Conservation (phyloP, 2,888 invertebrate genomes). For the Brenthis ino region DNA sequence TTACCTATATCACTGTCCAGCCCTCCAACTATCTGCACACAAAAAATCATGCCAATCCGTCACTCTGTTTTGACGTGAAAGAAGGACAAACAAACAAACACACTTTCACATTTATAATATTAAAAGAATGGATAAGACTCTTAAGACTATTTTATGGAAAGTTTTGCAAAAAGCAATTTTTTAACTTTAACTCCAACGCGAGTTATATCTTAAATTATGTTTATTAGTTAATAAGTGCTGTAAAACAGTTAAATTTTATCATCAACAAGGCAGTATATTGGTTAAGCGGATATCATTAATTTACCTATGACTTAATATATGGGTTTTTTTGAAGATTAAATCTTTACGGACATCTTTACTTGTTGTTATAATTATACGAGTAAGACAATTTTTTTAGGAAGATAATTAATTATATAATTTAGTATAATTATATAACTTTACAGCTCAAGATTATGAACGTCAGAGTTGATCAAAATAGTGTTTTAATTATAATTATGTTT, state of each 20-base stretch:
- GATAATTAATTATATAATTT: background rate
- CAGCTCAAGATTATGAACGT: too few relatives aligned
- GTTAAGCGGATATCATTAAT: conserved; percentile 28
- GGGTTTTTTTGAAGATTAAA: conserved; percentile 8
- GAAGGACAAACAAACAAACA: too few relatives aligned
- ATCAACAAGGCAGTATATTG: conserved; percentile 16
- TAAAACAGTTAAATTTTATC: conserved; percentile 25
- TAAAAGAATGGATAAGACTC: too few relatives aligned
- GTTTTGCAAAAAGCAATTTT: background rate
- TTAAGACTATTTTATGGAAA: background rate
- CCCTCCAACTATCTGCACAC: too few relatives aligned
- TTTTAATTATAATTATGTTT: too few relatives aligned
- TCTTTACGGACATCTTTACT: background rate
- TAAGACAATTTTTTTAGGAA: too few relatives aligned
- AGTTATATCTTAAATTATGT: background rate
- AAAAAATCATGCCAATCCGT: too few relatives aligned
- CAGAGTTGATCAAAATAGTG: too few relatives aligned
- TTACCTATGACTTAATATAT: conserved; percentile 17
- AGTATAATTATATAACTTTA: background rate
- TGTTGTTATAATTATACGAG: background rate
- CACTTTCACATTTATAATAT: too few relatives aligned
- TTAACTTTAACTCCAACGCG: conserved; percentile 2
- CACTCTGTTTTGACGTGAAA: too few relatives aligned
- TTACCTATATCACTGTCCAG: too few relatives aligned
- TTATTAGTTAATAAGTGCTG: conserved; percentile 10